A percentile compares a stretch with the other conserved stretches of the same genome.
Evolutionary conservation across 2,888 invertebrate genomes (phyloP).

Genomic region (Labia minor): DNA sequence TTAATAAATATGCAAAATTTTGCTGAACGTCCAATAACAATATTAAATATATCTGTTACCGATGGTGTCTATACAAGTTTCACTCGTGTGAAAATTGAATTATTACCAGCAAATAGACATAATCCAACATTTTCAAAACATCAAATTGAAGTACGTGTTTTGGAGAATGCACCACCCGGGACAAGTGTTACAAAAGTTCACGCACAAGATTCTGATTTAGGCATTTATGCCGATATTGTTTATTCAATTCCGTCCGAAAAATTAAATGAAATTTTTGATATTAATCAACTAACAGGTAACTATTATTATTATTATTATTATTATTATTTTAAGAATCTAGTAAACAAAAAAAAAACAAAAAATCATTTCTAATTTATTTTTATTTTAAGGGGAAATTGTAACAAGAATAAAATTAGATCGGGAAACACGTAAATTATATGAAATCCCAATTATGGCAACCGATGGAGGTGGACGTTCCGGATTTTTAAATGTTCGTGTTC

Average conservation of each 20-base stretch:
- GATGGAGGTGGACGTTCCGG: constrained; percentile 72
- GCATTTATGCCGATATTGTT: constrained; percentile 55
- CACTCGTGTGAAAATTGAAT: constrained; percentile 66
- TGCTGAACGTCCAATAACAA: constrained; percentile 50
- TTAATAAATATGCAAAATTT: constrained; percentile 65
- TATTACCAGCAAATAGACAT: constrained; percentile 65
- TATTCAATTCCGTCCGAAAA: constrained; percentile 70
- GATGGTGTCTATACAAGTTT: constrained; percentile 92
- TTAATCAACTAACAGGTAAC: constrained; percentile 56
- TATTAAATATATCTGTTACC: constrained; percentile 84
- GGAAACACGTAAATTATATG: constrained; percentile 56
- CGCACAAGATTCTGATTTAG: constrained; percentile 73
- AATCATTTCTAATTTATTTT: constrained; percentile 22
- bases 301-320: constrained; percentile 3
- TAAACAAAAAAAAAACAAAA: not conserved
- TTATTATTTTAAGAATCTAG: not conserved
- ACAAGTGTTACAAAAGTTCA: constrained; percentile 59
- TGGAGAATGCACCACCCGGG: constrained; percentile 71
- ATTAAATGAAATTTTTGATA: constrained; percentile 58
- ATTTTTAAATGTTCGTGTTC: constrained; percentile 64
- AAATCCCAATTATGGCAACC: constrained; percentile 67
- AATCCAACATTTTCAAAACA: constrained; percentile 68
- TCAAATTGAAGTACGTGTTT: constrained; percentile 65
- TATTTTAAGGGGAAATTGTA: constrained; percentile 43
- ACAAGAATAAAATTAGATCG: constrained; percentile 62